Evolutionary conservation across 2,888 invertebrate genomes (phyloP).

Genomic region (Suillia variegata): DNA sequence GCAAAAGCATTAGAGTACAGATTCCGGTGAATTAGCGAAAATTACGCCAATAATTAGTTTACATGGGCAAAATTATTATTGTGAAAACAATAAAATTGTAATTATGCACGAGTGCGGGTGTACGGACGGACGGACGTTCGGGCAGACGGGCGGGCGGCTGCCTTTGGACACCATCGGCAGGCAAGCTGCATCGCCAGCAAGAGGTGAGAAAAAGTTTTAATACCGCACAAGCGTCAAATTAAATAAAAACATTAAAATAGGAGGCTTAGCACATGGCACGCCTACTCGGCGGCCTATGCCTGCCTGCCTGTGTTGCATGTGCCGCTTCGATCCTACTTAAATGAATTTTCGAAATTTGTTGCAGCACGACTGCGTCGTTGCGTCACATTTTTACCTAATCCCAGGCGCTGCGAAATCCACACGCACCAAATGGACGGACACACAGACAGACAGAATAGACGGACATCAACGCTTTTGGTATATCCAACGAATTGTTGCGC

Average conservation of each 20-base stretch:
- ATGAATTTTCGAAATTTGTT: neutral
- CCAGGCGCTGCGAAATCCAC: neutral
- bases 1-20: neutral
- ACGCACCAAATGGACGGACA: too few species aligned
- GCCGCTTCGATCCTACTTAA: neutral
- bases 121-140: too few species aligned
- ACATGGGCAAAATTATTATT: neutral
- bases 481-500: too few species aligned
- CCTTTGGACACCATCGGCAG: too few species aligned
- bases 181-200: neutral
- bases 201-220: neutral
- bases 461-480: too few species aligned
- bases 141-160: too few species aligned
- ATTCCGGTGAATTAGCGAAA: neutral
- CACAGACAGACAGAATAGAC: too few species aligned
- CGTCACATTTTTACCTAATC: neutral
- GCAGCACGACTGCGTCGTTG: neutral
- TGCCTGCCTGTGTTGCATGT: neutral
- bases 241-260: neutral
- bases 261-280: neutral
- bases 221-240: neutral
- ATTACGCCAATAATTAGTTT: neutral
- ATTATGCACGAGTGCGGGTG: neutral
- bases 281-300: too few species aligned
- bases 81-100: constrained; percentile 10